Conservation (phyloP, 2,888 invertebrate genomes). For the Marronus borbonicus region DNA sequence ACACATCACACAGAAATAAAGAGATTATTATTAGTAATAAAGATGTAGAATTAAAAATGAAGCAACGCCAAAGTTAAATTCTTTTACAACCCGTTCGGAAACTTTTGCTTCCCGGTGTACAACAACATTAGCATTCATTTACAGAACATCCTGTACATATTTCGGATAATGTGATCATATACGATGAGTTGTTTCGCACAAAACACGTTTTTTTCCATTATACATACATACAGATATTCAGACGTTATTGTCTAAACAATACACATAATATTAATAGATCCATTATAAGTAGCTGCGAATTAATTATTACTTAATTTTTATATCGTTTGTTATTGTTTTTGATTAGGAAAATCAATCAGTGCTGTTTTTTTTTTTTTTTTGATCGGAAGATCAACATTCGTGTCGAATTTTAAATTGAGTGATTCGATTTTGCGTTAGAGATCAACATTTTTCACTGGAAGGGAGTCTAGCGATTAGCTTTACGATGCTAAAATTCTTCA, state of each 20-base stretch:
- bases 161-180: neutral
- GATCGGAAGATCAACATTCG: slow-evolving; percentile 24
- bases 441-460: slow-evolving; percentile 6
- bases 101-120: no score
- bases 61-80: no score
- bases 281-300: slow-evolving; percentile 31
- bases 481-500: slow-evolving; percentile 25
- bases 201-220: slow-evolving; percentile 23
- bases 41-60: no score
- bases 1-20: no score
- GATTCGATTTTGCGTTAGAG: slow-evolving; percentile 18
- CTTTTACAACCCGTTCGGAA: no score
- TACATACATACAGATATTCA: slow-evolving; percentile 36
- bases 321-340: slow-evolving; percentile 4
- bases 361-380: neutral
- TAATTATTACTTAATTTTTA: neutral
- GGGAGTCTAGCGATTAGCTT: neutral
- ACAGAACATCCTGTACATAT: neutral
- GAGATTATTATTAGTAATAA: no score
- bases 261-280: slow-evolving; percentile 18
- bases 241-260: slow-evolving; percentile 38
- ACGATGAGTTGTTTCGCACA: neutral
- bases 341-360: slow-evolving; percentile 19
- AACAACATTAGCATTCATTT: no score
- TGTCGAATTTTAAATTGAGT: slow-evolving; percentile 18